Base-by-base conservation (phyloP, 2,797 vertebrate genomes). In the Rhinichthys osculus region DNA sequence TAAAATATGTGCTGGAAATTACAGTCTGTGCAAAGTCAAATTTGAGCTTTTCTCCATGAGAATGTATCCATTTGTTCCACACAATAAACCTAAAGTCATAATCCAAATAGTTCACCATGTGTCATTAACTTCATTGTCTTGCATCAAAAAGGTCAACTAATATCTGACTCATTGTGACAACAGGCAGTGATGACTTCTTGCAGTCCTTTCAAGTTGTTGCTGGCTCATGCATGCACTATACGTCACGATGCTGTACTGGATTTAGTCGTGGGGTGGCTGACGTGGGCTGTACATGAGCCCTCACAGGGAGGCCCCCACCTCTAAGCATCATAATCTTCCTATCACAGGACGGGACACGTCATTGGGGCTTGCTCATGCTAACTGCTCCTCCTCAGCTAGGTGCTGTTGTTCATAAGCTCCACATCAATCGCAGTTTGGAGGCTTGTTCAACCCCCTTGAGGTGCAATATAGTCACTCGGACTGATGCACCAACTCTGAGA, bases 381-480 rank as follows among this genome's bases (percentile, higher is more conserved):
- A 78, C 72, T 76, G 72, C 72, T 66, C 69, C 44, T 78, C 67
- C 54, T 42, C 74, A 78, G 62, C 4, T 57, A 84, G 59, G 64
- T 76, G 78, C 77, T 81, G 66, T 21, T 78, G 23, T 64, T 85
- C 72, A 77, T 35, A 52, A 38, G 30, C 35, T 69, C n/a, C 77
- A 59, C 72, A 67, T 76, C 71, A 27, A 47, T 69, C 2, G 21
- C 23, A 14, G 52, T 59, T 87, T 73, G 78, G 30, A 62, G 33
- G 38, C 87, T 71, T 79, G 47, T 79, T 88, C 84, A 84, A 66
- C 86, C 82, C 78, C 84, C 69, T 83, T 66, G 21, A 88, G 78
- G 86, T 86, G 88, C 35, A 78, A 89, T 69, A 57, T 79, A 35
- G 79, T 86, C 88, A 89, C 62, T 57, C 71, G 2, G 40, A 73